Evolutionary conservation across 2,797 vertebrate species (phyloP).

Genomic region (Phalanger gymnotis): DNA sequence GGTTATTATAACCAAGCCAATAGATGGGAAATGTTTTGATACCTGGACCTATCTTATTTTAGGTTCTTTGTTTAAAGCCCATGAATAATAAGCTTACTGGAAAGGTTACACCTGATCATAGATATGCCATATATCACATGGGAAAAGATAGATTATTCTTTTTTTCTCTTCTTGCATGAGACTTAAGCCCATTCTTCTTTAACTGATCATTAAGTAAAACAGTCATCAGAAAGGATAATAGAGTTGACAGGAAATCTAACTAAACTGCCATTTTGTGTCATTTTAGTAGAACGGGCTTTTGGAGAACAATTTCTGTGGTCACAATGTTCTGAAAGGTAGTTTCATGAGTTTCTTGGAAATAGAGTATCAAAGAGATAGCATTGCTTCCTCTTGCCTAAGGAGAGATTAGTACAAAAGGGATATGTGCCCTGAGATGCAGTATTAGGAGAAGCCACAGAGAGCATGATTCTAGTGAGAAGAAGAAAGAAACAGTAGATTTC

Average conservation of each 20-base stretch:
- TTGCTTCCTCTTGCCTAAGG: neutral
- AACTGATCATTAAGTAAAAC: neutral
- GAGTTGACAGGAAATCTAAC: neutral
- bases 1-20: constrained; percentile 48
- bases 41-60: constrained; percentile 46
- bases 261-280: neutral
- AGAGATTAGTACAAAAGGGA: neutral
- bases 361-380: neutral
- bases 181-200: neutral
- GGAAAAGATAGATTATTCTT: neutral
- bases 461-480: neutral
- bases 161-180: constrained; percentile 7
- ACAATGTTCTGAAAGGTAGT: neutral
- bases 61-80: constrained; percentile 36
- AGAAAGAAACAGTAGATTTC: neutral
- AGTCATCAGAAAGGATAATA: neutral
- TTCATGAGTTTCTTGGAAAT: neutral
- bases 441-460: neutral
- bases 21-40: constrained; percentile 75
- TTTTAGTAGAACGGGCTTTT: neutral
- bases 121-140: neutral
- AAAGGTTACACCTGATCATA: constrained; percentile 58
- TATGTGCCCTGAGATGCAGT: neutral
- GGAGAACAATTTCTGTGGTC: neutral
- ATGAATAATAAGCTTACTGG: constrained; percentile 47